Base-by-base conservation (phyloP, 1,140 invertebrate genomes). In the Euwallacea fornicatus region DNA sequence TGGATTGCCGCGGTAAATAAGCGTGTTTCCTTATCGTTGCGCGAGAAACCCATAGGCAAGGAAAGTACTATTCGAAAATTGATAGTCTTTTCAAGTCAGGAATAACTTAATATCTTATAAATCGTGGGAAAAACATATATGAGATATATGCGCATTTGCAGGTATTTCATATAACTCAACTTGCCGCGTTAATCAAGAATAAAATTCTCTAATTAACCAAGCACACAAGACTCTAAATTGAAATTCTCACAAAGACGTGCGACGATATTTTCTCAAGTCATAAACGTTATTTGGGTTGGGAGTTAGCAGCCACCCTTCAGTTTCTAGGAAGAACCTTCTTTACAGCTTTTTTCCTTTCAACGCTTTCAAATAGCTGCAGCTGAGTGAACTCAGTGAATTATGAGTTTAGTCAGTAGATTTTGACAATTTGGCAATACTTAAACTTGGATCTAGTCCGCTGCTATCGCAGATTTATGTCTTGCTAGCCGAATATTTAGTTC, bases 161-260 rank as follows among this genome's bases (percentile, higher is more conserved):
- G 21, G 21, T 33, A 33, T 33, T 33, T 33, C 21, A 33, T 50
- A 50, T 11, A 50, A 10, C 2, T 2, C 46, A 50, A 11, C 6
- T 3, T 7, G 54, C 2, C 8, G 8, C 7, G 16, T 13, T n/a
- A 56, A 56, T 13, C 11, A 11, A 11, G 16, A 56, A 56, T 42
- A 60, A 64, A 50, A 64, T 4, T 16, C 47, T 33, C 13, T 64
- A 64, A 66, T 66, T 66, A 21, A 43, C 56, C 43, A 4, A 7
- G 64, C 16, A 55, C 55, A 66, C 42, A 66, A 13, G 16, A n/a
- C 3, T 55, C 50, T 66, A 66, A 66, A 66, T 42, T 66, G 53
- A 60, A 68, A 68, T 60, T 68, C 55, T 42, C 66, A 60, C 56
- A 68, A 60, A 53, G 66, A 46, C 66, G 66, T 68, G 66, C 66